These are phyloP conservation scores for Drosophila gunungcola DNA, from an alignment of 1,140 invertebrate species.

Conservation along the genomic window DNA sequence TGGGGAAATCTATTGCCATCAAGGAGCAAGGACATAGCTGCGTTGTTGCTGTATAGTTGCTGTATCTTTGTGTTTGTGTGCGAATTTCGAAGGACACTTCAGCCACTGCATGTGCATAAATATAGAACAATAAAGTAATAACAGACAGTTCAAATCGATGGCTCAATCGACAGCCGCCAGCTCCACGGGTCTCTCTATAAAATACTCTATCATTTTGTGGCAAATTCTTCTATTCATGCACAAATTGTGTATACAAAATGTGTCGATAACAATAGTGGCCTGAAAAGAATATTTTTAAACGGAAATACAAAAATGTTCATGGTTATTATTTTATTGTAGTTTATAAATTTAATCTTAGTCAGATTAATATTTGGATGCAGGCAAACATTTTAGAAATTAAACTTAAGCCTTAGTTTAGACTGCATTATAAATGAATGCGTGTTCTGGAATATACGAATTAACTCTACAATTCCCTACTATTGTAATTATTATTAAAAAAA, in stretches of 20 bases:
- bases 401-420: too few species aligned
- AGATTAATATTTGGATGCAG: too few species aligned
- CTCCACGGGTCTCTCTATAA: constrained; percentile 2
- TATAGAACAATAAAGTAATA: constrained; percentile 60
- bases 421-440: too few species aligned
- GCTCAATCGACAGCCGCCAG: constrained; percentile 25
- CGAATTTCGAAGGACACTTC: constrained; percentile 36
- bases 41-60: constrained; percentile 23
- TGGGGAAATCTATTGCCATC: constrained; percentile 34
- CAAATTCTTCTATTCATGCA: neutral
- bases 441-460: too few species aligned
- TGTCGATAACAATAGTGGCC: too few species aligned
- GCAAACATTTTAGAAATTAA: too few species aligned
- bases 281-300: neutral
- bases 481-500: too few species aligned
- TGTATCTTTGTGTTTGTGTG: constrained; percentile 1
- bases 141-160: constrained; percentile 39
- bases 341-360: too few species aligned
- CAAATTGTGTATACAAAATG: too few species aligned
- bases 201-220: neutral
- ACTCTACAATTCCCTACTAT: too few species aligned
- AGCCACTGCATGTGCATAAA: constrained; percentile 40
- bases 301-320: neutral
- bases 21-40: constrained; percentile 47
- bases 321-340: too few species aligned